These are phyloP conservation scores for Tiliacea citrago DNA, from an alignment of 2,888 invertebrate genomes.

Conservation along the genomic window DNA sequence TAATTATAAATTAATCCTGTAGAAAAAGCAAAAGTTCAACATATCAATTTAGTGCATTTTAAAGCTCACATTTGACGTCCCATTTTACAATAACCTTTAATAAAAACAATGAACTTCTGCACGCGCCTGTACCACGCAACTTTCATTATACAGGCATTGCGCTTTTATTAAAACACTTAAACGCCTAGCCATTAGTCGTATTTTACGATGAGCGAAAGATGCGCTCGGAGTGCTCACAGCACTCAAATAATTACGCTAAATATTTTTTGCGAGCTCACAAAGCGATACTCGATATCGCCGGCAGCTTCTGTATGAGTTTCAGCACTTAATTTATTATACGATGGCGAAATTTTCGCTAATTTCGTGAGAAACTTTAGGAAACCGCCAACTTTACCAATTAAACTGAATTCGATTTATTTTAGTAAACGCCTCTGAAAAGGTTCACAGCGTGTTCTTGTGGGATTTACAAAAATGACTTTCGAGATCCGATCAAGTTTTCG, in stretches of 20 bases:
- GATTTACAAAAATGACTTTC: conserved; percentile 75
- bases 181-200: conserved; percentile 24
- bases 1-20: neutral
- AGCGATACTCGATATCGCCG: conserved; percentile 66
- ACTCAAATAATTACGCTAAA: conserved; percentile 65
- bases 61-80: neutral
- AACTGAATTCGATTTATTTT: conserved; percentile 82
- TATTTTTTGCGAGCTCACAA: conserved; percentile 65
- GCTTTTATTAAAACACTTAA: conserved; percentile 29
- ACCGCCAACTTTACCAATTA: conserved; percentile 84
- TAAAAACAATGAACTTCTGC: neutral
- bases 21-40: neutral
- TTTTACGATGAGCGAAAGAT: conserved; percentile 29
- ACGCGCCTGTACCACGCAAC: neutral
- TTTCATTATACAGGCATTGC: conserved; percentile 12
- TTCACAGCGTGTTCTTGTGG: conserved; percentile 69
- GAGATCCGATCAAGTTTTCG: conserved; percentile 72
- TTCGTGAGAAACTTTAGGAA: conserved; percentile 74
- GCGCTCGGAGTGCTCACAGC: conserved; percentile 41
- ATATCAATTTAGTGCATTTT: neutral
- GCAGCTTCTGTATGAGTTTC: conserved; percentile 68
- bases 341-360: conserved; percentile 77
- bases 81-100: conserved; percentile 2
- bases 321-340: conserved; percentile 78
- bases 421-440: conserved; percentile 73